Percentiles rank a stretch among this genome's conserved stretches.
phyloP scores from a whole-genome alignment of 1,140 invertebrate species.

The Pristionchus pacificus region DNA sequence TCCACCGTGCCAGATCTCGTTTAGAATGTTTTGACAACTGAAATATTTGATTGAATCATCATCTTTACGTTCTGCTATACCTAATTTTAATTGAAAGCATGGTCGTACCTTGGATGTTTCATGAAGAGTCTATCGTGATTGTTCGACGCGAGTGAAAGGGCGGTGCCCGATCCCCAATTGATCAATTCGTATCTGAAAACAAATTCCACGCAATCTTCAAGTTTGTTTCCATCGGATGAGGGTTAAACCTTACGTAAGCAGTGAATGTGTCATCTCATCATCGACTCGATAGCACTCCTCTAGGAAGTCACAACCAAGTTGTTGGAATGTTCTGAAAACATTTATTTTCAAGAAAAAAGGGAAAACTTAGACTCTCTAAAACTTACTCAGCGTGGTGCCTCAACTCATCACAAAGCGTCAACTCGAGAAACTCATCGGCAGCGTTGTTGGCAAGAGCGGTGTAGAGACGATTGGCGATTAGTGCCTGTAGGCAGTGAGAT shows the following conservation, averaged over 20 bases:
- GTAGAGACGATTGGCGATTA: constrained; percentile 88
- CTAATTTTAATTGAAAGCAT: too few relatives aligned
- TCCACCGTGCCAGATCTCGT: constrained; percentile 99
- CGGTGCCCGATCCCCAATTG: constrained; percentile 93
- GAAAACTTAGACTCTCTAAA: background rate
- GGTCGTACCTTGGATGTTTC: constrained; percentile 73
- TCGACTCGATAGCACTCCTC: constrained; percentile 91
- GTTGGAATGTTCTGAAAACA: constrained; percentile 60
- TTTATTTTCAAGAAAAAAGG: background rate
- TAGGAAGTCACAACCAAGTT: constrained; percentile 74
- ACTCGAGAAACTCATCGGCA: constrained; percentile 86
- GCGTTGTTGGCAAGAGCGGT: constrained; percentile 94
- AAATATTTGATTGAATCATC: too few relatives aligned
- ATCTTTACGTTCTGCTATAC: too few relatives aligned
- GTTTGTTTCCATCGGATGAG: too few relatives aligned
- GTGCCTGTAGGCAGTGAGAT: constrained; percentile 65
- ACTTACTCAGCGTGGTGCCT: constrained; percentile 60
- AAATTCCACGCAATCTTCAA: too few relatives aligned
- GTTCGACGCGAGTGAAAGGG: constrained; percentile 83
- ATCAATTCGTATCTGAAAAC: constrained; percentile 91
- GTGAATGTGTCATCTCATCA: constrained; percentile 84
- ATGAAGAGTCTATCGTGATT: constrained; percentile 87
- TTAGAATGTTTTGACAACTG: constrained; percentile 87
- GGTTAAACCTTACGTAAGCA: too few relatives aligned
- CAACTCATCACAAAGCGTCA: constrained; percentile 85